Evolutionary conservation across 1,140 invertebrate genomes (phyloP).

Genomic region (Drosophila ananassae): DNA sequence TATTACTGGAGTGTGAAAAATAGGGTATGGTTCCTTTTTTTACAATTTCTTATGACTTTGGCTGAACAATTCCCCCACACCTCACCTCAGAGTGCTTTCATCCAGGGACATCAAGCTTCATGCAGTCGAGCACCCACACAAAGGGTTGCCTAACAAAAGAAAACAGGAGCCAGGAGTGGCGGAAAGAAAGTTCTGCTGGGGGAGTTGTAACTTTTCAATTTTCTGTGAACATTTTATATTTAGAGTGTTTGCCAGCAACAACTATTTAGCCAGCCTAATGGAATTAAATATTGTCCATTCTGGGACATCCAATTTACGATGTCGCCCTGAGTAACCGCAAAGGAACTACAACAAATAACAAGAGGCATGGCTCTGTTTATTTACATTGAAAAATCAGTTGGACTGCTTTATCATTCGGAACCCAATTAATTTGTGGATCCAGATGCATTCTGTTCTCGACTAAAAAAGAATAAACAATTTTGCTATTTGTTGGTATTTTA

Average conservation of each 20-base stretch:
- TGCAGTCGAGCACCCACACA: constrained; percentile 32
- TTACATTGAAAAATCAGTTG: constrained; percentile 52
- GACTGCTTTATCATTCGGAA: constrained; percentile 6
- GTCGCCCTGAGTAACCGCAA: constrained; percentile 37
- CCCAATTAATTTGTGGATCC: constrained; percentile 43
- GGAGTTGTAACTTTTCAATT: constrained; percentile 38
- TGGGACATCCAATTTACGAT: constrained; percentile 52
- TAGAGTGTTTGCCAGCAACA: constrained; percentile 35
- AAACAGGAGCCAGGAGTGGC: constrained; percentile 14
- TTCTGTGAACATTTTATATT: constrained; percentile 40
- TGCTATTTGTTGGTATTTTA: constrained; percentile 14
- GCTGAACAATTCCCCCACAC: constrained; percentile 53
- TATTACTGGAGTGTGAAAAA: not conserved
- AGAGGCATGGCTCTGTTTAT: constrained; percentile 43
- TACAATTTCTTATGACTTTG: constrained; percentile 25
- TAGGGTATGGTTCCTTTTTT: not conserved
- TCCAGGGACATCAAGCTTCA: constrained; percentile 1
- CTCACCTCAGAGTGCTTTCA: constrained; percentile 29
- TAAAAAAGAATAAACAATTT: constrained; percentile 29
- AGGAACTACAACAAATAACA: constrained; percentile 38
- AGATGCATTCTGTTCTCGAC: constrained; percentile 8
- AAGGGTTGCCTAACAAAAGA: constrained; percentile 33
- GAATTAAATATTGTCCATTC: constrained; percentile 67
- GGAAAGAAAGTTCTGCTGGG: constrained; percentile 22
- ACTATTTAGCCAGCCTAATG: constrained; percentile 63